phyloP scores from a whole-genome alignment of 2,888 invertebrate genomes.

The Lottia scabra region DNA sequence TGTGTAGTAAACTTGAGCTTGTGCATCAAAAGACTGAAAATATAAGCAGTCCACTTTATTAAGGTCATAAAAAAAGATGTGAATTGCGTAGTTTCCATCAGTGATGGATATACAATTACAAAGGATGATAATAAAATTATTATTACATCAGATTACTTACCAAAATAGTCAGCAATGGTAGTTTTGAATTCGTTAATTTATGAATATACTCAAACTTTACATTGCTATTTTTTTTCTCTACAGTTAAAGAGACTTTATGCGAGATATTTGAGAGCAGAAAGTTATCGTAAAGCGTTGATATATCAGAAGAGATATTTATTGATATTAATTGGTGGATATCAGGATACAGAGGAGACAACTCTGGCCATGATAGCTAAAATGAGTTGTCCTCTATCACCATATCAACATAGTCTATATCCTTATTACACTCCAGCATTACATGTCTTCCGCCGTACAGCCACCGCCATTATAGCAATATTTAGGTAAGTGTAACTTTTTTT shows the following conservation, averaged over 20 bases:
- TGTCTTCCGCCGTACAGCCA: conserved; percentile 54
- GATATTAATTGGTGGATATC: conserved; percentile 76
- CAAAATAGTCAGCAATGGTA: too few relatives aligned
- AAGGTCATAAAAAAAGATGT: too few relatives aligned
- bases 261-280: conserved; percentile 83
- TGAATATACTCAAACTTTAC: too few relatives aligned
- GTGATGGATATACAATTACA: too few relatives aligned
- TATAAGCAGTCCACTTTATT: too few relatives aligned
- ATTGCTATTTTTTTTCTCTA: conserved; percentile 4
- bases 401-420: conserved; percentile 30
- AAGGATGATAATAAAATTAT: too few relatives aligned
- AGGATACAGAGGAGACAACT: conserved; percentile 71
- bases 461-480: conserved; percentile 55
- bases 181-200: too few relatives aligned
- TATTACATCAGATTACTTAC: too few relatives aligned
- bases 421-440: conserved; percentile 40
- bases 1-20: too few relatives aligned
- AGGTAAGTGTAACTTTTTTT: conserved; percentile 36
- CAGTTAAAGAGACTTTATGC: conserved; percentile 66
- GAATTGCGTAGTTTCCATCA: too few relatives aligned
- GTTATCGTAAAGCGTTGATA: conserved; percentile 86
- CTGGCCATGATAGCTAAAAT: conserved; percentile 69
- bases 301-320: conserved; percentile 92
- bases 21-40: too few relatives aligned
- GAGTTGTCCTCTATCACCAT: conserved; percentile 56